A percentile compares a stretch with the other conserved stretches of the same genome.
Evolutionary conservation across 2,888 invertebrate genomes (phyloP).

Genomic region (Leucoma salicis): DNA sequence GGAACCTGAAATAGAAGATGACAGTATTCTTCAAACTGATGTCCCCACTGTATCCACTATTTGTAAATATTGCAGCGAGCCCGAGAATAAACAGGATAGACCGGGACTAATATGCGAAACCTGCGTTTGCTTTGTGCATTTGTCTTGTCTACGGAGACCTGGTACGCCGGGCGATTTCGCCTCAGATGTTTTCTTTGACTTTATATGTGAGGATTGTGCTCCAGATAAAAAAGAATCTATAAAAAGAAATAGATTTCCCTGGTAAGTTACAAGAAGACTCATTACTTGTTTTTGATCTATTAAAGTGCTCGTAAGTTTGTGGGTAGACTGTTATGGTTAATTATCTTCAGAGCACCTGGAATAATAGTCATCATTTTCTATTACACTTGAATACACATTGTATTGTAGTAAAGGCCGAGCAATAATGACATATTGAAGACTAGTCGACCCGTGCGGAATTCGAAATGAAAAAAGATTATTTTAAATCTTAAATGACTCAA

Average conservation of each 20-base stretch:
- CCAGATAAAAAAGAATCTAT: constrained; percentile 80
- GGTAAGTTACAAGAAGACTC: constrained; percentile 77
- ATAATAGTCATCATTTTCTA: too few relatives aligned
- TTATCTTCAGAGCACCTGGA: too few relatives aligned
- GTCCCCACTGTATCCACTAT: constrained; percentile 28
- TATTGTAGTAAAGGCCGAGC: too few relatives aligned
- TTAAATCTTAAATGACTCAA: too few relatives aligned
- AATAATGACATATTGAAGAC: too few relatives aligned
- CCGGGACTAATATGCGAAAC: constrained; percentile 84
- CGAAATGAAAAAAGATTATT: too few relatives aligned
- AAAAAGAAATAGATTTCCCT: constrained; percentile 85
- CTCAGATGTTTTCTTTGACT: constrained; percentile 89
- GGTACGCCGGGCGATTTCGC: constrained; percentile 87
- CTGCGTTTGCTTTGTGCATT: constrained; percentile 84
- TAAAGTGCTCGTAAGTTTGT: too few relatives aligned
- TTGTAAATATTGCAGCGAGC: constrained; percentile 83
- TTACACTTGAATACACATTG: too few relatives aligned
- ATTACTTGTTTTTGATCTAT: too few relatives aligned
- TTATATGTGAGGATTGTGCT: constrained; percentile 86
- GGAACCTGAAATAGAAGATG: constrained; percentile 15
- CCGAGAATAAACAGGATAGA: constrained; percentile 76
- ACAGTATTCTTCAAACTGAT: constrained; percentile 22
- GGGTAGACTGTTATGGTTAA: too few relatives aligned
- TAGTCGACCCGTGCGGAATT: too few relatives aligned
- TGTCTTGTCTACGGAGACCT: constrained; percentile 84